phyloP scores from a whole-genome alignment of 92 coral and sea anemone species.

The Blastomussa wellsi region DNA sequence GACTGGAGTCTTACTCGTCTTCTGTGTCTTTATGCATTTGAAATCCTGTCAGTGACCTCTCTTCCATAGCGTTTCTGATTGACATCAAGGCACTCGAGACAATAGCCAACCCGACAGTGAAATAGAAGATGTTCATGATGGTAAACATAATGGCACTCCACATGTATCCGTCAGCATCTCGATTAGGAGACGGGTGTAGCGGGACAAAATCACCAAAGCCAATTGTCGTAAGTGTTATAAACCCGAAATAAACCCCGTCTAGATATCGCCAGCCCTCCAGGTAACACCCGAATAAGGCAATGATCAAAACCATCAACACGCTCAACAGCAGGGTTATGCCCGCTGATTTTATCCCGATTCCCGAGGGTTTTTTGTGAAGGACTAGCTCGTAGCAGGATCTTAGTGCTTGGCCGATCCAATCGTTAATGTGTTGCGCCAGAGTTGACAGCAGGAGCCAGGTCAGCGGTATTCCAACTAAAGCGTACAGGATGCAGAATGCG shows the following conservation, averaged over 20 bases:
- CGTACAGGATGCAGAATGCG: slow-evolving; percentile 90
- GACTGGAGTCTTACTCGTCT: slow-evolving; percentile 52
- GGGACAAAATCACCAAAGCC: slow-evolving; percentile 99
- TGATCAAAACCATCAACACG: slow-evolving; percentile 73
- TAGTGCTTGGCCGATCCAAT: slow-evolving; percentile 63
- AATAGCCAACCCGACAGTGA: slow-evolving; percentile 92
- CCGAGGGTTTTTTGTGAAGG: slow-evolving; percentile 58
- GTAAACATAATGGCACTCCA: slow-evolving; percentile 87
- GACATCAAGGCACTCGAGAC: slow-evolving; percentile 95
- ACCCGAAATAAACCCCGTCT: slow-evolving; percentile 94
- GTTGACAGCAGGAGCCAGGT: slow-evolving; percentile 97
- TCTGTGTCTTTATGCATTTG: slow-evolving; percentile 72
- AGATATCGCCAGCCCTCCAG: slow-evolving; percentile 91
- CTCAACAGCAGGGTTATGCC: slow-evolving; percentile 70
- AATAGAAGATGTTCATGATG: slow-evolving; percentile 84
- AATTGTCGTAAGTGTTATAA: slow-evolving; percentile 95
- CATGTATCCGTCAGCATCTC: slow-evolving; percentile 83
- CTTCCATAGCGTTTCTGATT: slow-evolving; percentile 94
- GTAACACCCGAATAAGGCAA: slow-evolving; percentile 82
- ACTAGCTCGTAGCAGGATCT: slow-evolving; percentile 60
- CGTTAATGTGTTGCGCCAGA: slow-evolving; percentile 84
- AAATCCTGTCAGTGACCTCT: slow-evolving; percentile 86
- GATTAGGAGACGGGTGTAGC: slow-evolving; percentile 90
- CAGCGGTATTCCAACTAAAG: slow-evolving; percentile 96
- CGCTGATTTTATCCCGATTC: slow-evolving; percentile 72